A percentile compares a stretch with the other conserved stretches of the same genome.
Conservation (phyloP, 1,140 invertebrate genomes). For the Euschistus heros region DNA sequence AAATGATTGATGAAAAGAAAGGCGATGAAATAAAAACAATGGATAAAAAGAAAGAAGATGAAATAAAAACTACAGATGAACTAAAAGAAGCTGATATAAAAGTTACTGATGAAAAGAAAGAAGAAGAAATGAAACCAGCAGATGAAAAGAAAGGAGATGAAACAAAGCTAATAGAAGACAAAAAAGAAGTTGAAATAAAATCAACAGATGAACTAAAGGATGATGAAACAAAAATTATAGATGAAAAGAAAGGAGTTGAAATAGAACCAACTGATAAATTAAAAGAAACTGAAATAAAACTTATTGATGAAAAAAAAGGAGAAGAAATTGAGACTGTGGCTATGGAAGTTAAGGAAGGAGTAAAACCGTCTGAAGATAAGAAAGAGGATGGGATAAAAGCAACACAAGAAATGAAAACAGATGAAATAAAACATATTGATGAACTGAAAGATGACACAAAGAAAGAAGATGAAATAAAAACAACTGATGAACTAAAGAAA, state of each 20-base stretch:
- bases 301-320: not conserved
- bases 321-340: not conserved
- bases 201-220: conserved; percentile 27
- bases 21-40: conserved; percentile 32
- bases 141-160: conserved; percentile 11
- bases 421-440: not conserved
- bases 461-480: conserved; percentile 15
- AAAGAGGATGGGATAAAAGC: not conserved
- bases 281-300: not conserved
- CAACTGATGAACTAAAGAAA: not conserved
- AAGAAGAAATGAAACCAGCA: conserved; percentile 27
- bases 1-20: not conserved
- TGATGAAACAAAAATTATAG: conserved; percentile 15
- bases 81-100: conserved; percentile 27
- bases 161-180: not conserved
- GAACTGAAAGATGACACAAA: not conserved
- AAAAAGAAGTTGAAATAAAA: conserved; percentile 18
- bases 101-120: not conserved
- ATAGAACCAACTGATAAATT: not conserved
- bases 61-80: conserved; percentile 31
- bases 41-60: conserved; percentile 35
- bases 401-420: not conserved
- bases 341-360: not conserved
- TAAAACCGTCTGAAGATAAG: conserved; percentile 1
- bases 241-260: conserved; percentile 8